Base-by-base conservation (phyloP, 1,140 invertebrate species). In the Cydia pomonella region DNA sequence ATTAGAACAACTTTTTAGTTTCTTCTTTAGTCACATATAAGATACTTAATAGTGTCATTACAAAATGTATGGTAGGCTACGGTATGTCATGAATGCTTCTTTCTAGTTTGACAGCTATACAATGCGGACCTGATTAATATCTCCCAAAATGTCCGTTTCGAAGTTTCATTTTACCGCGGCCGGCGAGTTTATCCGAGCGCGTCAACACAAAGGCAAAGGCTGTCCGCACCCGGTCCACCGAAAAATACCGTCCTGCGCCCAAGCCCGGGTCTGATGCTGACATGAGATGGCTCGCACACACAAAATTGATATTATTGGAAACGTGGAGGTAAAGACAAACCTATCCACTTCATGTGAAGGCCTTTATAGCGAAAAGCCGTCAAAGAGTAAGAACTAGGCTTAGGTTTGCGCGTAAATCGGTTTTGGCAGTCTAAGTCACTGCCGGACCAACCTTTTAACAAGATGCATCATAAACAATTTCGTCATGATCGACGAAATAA, bases 81-180 rank as follows among this genome's bases (percentile, higher is more conserved):
- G 3, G 13, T 13, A 44, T 7, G 41, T 44, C 13, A 16, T 44
- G 12, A 16, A 44, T 44, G 41, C 41, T 13, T 13, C 12, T 44
- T 44, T 44, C 41, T 18, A 50, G 16, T 16, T 50, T 50, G 47
- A 50, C 47, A 50, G n/a, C 12, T 44, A 16, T n/a, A 50, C 21
- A 23, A 59, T 10, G 53, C 10, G n/a, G 53, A 59, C 53, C 18
- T 59, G 53, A 59, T 59, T 59, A 59, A 59, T 59, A 59, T 59
- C 53, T 23, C 18, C 47, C 18, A 59, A 59, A 59, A 59, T 23
- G n/a, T 23, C 53, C n/a, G 53, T 21, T 59, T 23, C 18, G 53
- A 59, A 59, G 53, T 59, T 59, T 59, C 21, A 59, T 59, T 59
- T 59, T 23, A 59, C 53, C 53, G 18, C 53, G 16, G 9, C 50